These are phyloP conservation scores for Microctenopoma lineatum DNA, from an alignment of 2,797 vertebrate genomes.

Conservation along the genomic window DNA sequence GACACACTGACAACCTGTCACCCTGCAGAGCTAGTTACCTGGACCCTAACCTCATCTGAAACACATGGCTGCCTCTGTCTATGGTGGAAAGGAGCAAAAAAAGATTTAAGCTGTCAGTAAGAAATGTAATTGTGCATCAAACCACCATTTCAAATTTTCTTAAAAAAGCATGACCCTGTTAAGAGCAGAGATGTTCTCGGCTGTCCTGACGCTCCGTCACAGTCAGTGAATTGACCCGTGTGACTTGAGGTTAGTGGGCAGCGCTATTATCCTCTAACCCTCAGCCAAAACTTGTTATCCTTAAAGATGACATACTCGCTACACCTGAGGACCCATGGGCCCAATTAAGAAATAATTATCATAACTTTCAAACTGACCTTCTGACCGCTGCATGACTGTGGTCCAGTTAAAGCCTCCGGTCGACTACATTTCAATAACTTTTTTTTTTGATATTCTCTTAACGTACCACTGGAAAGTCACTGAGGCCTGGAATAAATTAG, in stretches of 20 bases:
- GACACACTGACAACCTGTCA: conserved; percentile 38
- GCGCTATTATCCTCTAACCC: conserved; percentile 48
- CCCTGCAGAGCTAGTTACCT: conserved; percentile 30
- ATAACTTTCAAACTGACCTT: conserved; percentile 43
- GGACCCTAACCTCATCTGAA: conserved; percentile 30
- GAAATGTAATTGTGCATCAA: conserved; percentile 60
- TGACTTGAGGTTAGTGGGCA: conserved; percentile 48
- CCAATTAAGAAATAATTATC: conserved; percentile 52
- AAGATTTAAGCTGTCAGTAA: conserved; percentile 54
- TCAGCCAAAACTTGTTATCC: no score
- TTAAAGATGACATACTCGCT: conserved; percentile 36
- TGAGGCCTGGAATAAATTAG: no score
- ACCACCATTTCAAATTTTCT: conserved; percentile 53
- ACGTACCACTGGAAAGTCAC: no score
- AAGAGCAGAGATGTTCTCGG: conserved; percentile 35
- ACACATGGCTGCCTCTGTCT: conserved; percentile 23
- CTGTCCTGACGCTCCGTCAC: conserved; percentile 31
- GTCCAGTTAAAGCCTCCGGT: no score
- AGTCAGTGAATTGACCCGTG: conserved; percentile 54
- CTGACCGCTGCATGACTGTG: conserved; percentile 44
- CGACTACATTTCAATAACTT: conserved; percentile 20
- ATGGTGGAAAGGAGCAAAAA: conserved; percentile 43
- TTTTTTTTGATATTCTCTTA: no score
- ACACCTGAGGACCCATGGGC: conserved; percentile 50
- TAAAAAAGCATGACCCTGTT: conserved; percentile 48